Percentiles rank a stretch among this genome's conserved stretches.
These are phyloP conservation scores for Caenorhabditis sinica DNA, from an alignment of 2,888 invertebrate species.

Conservation along the genomic window DNA sequence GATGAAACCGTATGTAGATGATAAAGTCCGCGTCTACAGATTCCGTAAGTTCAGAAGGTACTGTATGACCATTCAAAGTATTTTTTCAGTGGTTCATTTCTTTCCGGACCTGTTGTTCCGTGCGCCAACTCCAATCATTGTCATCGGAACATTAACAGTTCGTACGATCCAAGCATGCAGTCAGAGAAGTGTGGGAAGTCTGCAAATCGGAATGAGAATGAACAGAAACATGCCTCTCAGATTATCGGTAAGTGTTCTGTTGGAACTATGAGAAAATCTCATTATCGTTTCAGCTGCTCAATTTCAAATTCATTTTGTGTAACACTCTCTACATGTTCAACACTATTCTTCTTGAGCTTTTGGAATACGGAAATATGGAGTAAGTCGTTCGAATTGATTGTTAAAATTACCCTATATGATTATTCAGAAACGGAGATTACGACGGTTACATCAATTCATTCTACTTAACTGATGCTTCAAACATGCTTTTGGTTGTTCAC, in stretches of 20 bases:
- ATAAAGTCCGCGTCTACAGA: constrained; percentile 67
- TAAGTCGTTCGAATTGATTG: constrained; percentile 13
- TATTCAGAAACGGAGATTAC: constrained; percentile 65
- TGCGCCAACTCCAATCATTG: constrained; percentile 81
- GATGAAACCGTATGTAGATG: constrained; percentile 78
- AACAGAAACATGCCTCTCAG: constrained; percentile 74
- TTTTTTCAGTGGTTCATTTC: constrained; percentile 81
- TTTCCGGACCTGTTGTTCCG: constrained; percentile 83
- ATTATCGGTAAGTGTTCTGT: constrained; percentile 68
- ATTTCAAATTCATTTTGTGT: constrained; percentile 82
- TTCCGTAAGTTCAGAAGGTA: constrained; percentile 50
- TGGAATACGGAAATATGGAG: constrained; percentile 77
- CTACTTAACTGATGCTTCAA: constrained; percentile 81
- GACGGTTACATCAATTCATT: constrained; percentile 77
- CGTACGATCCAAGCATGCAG: constrained; percentile 79
- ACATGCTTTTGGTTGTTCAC: constrained; percentile 81
- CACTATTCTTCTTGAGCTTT: constrained; percentile 81
- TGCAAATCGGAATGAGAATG: constrained; percentile 67
- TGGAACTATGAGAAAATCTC: no score
- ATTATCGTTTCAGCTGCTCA: constrained; percentile 76
- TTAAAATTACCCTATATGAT: not conserved
- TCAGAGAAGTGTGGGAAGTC: constrained; percentile 69
- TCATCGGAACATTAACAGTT: constrained; percentile 80
- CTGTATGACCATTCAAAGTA: not conserved
- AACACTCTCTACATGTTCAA: constrained; percentile 83